Percentiles rank a stretch among this genome's conserved stretches.
These are phyloP conservation scores for Poecile atricapillus DNA, from an alignment of 2,113 vertebrate species.

Conservation along the genomic window DNA sequence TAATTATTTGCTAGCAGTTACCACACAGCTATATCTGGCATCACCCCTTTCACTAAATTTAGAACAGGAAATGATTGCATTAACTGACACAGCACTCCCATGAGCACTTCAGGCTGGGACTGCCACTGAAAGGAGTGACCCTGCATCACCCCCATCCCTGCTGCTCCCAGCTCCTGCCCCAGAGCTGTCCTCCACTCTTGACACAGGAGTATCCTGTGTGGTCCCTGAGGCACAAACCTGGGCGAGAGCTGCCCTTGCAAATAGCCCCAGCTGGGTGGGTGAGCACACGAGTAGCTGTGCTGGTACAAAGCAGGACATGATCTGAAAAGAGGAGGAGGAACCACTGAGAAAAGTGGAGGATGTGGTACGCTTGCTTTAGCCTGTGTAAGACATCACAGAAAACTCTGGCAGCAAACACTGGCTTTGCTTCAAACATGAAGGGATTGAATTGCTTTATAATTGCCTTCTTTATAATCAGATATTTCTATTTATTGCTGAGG, in stretches of 20 bases:
- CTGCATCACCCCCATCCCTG: neutral
- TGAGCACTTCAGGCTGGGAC: neutral
- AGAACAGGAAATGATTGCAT: constrained; percentile 18
- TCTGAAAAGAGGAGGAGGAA: neutral
- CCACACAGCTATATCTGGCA: neutral
- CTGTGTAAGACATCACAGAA: accelerated
- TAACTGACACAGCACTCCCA: neutral
- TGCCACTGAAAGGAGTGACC: neutral
- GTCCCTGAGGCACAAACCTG: neutral
- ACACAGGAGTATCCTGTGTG: accelerated
- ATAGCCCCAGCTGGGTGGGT: neutral
- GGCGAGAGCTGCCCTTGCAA: neutral
- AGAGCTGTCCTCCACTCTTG: neutral
- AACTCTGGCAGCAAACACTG: neutral
- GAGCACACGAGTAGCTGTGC: accelerated
- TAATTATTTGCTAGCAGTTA: neutral
- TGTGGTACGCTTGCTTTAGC: neutral
- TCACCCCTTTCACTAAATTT: constrained; percentile 23
- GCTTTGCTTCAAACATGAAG: neutral
- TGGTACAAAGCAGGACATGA: neutral
- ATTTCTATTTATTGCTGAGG: neutral
- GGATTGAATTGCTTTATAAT: neutral
- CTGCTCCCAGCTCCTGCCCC: neutral
- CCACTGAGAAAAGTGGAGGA: neutral
- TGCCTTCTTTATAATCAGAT: neutral